Percentiles rank a stretch among this genome's conserved stretches.
phyloP scores from a whole-genome alignment of 2,888 invertebrate species.

The Acleris emargana region DNA sequence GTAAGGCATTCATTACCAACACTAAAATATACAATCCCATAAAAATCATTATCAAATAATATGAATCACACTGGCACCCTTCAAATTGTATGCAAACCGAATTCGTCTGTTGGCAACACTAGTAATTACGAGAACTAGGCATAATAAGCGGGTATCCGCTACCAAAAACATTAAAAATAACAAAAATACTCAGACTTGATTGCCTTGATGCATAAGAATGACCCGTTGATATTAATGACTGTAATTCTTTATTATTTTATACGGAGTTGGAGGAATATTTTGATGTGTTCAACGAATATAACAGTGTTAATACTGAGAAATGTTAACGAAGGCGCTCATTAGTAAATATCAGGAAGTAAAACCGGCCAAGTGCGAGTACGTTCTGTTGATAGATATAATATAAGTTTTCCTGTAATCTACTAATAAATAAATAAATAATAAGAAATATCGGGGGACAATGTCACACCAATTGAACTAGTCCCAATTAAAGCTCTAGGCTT shows the following conservation, averaged over 20 bases:
- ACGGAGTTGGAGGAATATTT: conserved; percentile 21
- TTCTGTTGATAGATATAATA: too few relatives aligned
- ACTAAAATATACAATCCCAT: conserved; percentile 36
- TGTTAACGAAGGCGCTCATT: too few relatives aligned
- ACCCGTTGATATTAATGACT: conserved; percentile 49
- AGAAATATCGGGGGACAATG: too few relatives aligned
- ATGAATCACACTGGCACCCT: conserved; percentile 30
- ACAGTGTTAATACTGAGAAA: too few relatives aligned
- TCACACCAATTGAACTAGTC: too few relatives aligned
- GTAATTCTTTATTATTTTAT: conserved; percentile 53
- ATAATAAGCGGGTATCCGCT: conserved; percentile 54
- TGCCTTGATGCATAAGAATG: conserved; percentile 55
- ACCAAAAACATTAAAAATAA: conserved; percentile 48
- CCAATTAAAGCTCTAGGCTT: too few relatives aligned
- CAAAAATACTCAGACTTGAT: conserved; percentile 44
- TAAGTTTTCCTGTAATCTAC: too few relatives aligned
- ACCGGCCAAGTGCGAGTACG: too few relatives aligned
- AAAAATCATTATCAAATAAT: conserved; percentile 36
- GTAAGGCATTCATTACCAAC: conserved; percentile 33
- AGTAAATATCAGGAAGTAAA: too few relatives aligned
- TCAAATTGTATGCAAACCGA: conserved; percentile 40
- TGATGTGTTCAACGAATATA: conserved; percentile 4
- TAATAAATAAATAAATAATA: too few relatives aligned
- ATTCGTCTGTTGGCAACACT: conserved; percentile 37
- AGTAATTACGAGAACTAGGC: conserved; percentile 54